A percentile compares a stretch with the other conserved stretches of the same genome.
Evolutionary conservation across 2,113 vertebrate species (phyloP).

Genomic region (Empidonax traillii): DNA sequence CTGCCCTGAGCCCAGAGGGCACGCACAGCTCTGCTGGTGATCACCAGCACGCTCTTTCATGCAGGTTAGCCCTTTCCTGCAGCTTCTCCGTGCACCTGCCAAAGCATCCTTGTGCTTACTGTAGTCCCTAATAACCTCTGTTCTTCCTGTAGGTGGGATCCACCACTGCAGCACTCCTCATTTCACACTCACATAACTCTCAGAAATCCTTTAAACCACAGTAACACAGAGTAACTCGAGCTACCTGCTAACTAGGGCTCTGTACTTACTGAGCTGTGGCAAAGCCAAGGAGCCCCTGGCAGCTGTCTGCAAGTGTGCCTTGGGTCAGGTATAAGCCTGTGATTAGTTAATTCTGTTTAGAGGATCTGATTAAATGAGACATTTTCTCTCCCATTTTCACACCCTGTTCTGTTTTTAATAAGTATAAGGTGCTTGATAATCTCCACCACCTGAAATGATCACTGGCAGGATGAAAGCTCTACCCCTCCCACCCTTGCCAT

Average conservation of each 20-base stretch:
- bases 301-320: neutral
- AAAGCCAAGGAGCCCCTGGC: neutral
- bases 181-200: neutral
- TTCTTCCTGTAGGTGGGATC: neutral
- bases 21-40: rapidly evolving
- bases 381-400: neutral
- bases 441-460: neutral
- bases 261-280: neutral
- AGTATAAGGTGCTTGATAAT: neutral
- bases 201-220: neutral
- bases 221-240: neutral
- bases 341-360: neutral
- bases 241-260: neutral
- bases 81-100: neutral
- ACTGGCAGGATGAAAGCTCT: neutral
- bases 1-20: rapidly evolving
- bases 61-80: neutral
- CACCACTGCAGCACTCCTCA: neutral
- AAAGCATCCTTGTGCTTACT: neutral
- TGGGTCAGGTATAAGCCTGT: neutral
- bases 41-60: rapidly evolving
- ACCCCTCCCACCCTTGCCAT: neutral
- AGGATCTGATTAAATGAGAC: neutral
- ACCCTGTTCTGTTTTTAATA: neutral
- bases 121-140: neutral